Evolutionary conservation across 2,113 vertebrate species (phyloP).

Genomic region (Sebastes schlegelii): DNA sequence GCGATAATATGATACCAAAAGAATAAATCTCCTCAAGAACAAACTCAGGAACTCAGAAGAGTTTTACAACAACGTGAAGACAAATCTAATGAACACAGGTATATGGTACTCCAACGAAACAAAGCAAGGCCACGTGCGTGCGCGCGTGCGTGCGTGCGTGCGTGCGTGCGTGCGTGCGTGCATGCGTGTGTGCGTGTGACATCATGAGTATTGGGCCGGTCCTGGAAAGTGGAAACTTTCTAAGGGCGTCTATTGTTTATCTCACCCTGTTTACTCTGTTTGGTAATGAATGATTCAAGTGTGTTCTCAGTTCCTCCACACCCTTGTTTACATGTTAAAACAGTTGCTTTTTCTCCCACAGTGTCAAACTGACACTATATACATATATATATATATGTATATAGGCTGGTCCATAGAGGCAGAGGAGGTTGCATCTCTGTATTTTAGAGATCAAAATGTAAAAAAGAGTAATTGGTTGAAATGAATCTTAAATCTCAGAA

Average conservation of each 20-base stretch:
- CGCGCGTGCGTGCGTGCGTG: slow-evolving; percentile 35
- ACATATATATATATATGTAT: not conserved
- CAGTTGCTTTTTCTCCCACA: not conserved
- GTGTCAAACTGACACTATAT: not conserved
- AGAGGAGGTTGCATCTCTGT: no score
- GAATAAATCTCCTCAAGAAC: no score
- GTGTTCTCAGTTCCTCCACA: slow-evolving; percentile 55
- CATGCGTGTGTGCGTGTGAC: slow-evolving; percentile 20
- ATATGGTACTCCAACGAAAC: no score
- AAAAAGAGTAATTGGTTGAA: no score
- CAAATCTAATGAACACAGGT: no score
- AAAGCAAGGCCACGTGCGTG: not conserved
- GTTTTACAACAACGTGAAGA: no score
- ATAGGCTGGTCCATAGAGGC: no score
- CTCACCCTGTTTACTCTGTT: slow-evolving; percentile 60
- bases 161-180: slow-evolving; percentile 31
- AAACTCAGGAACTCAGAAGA: no score
- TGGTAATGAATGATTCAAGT: slow-evolving; percentile 43
- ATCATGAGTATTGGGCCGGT: slow-evolving; percentile 28
- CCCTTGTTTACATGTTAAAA: slow-evolving; percentile 59
- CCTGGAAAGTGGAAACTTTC: slow-evolving; percentile 48
- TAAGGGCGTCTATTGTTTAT: slow-evolving; percentile 69
- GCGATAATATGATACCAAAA: no score
- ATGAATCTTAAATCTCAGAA: no score
- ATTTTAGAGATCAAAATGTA: no score